Conservation (phyloP, 2,113 vertebrate species). For the Charadrius vociferus region DNA sequence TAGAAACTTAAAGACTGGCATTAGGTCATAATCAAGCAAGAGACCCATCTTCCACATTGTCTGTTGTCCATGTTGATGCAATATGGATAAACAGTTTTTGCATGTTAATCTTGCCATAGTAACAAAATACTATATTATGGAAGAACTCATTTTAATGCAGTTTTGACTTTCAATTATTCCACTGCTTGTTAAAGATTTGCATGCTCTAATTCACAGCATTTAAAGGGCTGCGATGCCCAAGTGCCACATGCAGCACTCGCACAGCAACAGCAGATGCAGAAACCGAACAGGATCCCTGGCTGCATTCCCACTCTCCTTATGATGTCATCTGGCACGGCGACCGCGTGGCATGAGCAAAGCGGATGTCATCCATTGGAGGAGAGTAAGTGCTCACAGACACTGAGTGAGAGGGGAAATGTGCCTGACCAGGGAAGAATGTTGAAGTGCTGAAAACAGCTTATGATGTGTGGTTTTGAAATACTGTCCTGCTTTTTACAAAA, state of each 20-base stretch:
- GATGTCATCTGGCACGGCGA: neutral
- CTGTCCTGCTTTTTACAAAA: neutral
- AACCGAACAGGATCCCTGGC: neutral
- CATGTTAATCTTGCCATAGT: neutral
- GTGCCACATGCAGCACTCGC: fast-evolving
- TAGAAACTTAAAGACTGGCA: neutral
- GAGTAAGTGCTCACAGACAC: neutral
- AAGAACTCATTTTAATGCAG: neutral
- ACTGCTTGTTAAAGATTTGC: neutral
- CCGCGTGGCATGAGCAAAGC: fast-evolving
- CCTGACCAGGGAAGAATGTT: fast-evolving
- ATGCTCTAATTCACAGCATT: neutral
- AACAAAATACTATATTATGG: neutral
- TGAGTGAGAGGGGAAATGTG: neutral
- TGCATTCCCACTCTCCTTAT: neutral
- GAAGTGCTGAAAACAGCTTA: too few relatives aligned
- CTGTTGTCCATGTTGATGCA: neutral
- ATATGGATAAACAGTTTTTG: neutral
- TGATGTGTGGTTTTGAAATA: neutral
- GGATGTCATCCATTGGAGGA: neutral
- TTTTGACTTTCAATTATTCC: neutral
- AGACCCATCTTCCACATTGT: neutral
- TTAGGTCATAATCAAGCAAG: neutral
- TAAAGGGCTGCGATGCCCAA: neutral
- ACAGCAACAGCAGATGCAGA: fast-evolving